phyloP scores from a whole-genome alignment of 2,888 invertebrate genomes.

The Scaptomyza tumidula region DNA sequence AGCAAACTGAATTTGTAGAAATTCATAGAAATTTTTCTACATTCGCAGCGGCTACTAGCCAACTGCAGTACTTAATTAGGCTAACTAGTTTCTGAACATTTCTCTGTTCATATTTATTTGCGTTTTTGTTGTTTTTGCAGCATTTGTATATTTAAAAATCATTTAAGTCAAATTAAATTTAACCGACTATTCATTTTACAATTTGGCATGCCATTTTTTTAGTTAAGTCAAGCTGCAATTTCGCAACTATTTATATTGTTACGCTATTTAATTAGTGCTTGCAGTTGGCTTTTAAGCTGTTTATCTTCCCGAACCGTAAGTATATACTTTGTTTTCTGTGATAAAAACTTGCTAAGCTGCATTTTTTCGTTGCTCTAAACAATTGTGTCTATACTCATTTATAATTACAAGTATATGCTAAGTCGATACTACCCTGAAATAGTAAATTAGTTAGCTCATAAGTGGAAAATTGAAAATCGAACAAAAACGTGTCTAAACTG shows the following conservation, averaged over 20 bases:
- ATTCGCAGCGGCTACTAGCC: constrained; percentile 10
- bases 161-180: not conserved
- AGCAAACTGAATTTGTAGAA: constrained; percentile 1
- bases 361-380: constrained; percentile 63
- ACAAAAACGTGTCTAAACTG: constrained; percentile 35
- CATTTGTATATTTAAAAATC: not conserved
- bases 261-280: constrained; percentile 14
- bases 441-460: constrained; percentile 38
- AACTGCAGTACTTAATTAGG: constrained; percentile 31
- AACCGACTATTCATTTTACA: not conserved
- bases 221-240: not conserved
- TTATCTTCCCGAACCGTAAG: constrained; percentile 35
- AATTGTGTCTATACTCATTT: constrained; percentile 51
- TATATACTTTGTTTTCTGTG: constrained; percentile 76
- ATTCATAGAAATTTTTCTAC: not conserved
- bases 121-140: not conserved
- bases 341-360: constrained; percentile 67
- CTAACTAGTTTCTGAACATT: not conserved
- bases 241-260: not conserved
- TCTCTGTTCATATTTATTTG: not conserved
- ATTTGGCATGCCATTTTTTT: not conserved
- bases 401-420: constrained; percentile 27
- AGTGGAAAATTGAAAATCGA: constrained; percentile 34
- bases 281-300: constrained; percentile 38
- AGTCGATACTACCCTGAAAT: constrained; percentile 27